Conservation (phyloP, 2,888 invertebrate genomes). For the Nephrotoma guestfalica region DNA sequence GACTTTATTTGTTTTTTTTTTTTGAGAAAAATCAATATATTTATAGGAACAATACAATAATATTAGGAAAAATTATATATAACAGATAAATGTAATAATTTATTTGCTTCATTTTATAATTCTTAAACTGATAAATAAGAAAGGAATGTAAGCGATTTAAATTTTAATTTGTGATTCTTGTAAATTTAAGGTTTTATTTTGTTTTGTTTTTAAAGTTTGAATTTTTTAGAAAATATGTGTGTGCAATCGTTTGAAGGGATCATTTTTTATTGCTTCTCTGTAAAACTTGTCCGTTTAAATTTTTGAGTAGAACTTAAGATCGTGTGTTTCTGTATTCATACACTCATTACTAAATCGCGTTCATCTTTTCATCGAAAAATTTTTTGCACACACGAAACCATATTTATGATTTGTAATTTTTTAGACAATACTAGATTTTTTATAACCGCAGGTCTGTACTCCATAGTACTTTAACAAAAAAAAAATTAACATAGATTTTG, state of each 20-base stretch:
- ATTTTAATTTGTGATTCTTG: background rate
- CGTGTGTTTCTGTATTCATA: no score
- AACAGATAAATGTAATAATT: background rate
- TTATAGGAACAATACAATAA: background rate
- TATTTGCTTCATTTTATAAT: background rate
- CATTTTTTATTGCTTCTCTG: background rate
- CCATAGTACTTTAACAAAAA: background rate
- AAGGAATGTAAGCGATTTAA: background rate
- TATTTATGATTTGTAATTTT: no score
- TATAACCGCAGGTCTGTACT: background rate
- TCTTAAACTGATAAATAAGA: background rate
- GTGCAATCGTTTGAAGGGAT: background rate
- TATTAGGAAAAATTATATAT: background rate
- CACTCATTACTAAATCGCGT: no score
- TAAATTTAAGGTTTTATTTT: background rate
- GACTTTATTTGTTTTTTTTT: background rate
- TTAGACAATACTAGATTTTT: background rate
- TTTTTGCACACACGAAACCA: background rate
- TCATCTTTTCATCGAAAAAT: background rate
- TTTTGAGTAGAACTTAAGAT: no score
- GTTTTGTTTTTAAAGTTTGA: background rate
- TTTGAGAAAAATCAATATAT: background rate
- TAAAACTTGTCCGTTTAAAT: background rate
- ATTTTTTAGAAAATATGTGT: background rate
- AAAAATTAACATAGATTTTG: background rate